phyloP scores from a whole-genome alignment of 2,888 invertebrate genomes.

The Sphinx pinastri region DNA sequence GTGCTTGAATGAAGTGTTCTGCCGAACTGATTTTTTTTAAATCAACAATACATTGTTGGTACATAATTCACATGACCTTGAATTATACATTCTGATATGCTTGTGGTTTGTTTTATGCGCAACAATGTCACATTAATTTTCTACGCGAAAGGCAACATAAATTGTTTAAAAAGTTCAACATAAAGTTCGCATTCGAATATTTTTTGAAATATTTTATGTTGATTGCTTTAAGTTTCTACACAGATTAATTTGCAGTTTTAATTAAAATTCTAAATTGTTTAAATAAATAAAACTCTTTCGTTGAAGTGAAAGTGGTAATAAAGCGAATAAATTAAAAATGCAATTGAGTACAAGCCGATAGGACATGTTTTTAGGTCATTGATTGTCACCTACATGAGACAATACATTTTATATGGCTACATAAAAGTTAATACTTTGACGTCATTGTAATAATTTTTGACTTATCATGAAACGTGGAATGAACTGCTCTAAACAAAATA shows the following conservation, averaged over 20 bases:
- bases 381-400: constrained; percentile 5
- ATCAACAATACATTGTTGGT: not conserved
- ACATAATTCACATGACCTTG: constrained; percentile 15
- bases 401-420: not conserved
- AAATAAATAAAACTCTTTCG: not conserved
- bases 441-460: not conserved
- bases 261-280: no score
- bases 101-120: constrained; percentile 2
- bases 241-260: no score
- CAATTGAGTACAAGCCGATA: no score
- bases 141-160: not conserved
- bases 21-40: not conserved
- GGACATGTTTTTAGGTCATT: constrained; percentile 1
- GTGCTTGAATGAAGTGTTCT: not conserved
- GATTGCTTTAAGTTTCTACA: not conserved
- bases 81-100: constrained; percentile 14
- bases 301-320: not conserved
- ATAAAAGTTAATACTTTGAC: not conserved
- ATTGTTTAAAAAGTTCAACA: no score
- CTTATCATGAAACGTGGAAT: not conserved
- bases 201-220: not conserved
- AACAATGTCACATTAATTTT: constrained; percentile 21
- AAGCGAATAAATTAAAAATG: not conserved
- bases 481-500: no score
- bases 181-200: not conserved